A percentile compares a stretch with the other conserved stretches of the same genome.
These are phyloP conservation scores for Sarcophaga rosellei DNA, from an alignment of 2,888 invertebrate species.

Conservation along the genomic window DNA sequence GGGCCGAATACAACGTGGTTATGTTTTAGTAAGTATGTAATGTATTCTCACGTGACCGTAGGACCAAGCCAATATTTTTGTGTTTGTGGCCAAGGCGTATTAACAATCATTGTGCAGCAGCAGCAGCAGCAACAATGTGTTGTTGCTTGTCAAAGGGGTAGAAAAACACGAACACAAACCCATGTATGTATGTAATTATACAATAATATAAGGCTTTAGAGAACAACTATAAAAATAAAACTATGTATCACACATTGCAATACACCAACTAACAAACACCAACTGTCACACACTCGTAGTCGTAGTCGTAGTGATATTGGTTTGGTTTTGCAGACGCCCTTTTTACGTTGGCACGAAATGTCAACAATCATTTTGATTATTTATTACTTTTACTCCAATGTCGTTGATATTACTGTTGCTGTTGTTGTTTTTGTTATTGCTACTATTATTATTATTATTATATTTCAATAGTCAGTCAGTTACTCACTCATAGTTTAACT, in stretches of 20 bases:
- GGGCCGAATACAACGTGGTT: neutral
- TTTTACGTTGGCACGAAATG: constrained; percentile 69
- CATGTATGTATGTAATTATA: constrained; percentile 14
- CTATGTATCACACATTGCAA: neutral
- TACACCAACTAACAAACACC: neutral
- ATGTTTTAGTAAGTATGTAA: neutral
- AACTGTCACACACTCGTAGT: neutral
- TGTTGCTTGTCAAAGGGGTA: constrained; percentile 49
- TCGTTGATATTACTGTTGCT: neutral
- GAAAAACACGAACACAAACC: constrained; percentile 33
- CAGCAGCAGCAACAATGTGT: constrained; percentile 44
- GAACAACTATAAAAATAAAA: constrained; percentile 16
- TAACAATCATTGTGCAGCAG: constrained; percentile 21
- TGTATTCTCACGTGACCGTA: constrained; percentile 48
- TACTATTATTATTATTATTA: neutral
- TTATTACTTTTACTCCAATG: constrained; percentile 66
- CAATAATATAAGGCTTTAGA: constrained; percentile 17
- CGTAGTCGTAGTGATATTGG: neutral
- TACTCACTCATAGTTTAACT: neutral
- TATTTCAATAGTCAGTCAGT: neutral
- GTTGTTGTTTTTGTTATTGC: neutral
- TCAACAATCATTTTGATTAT: constrained; percentile 69
- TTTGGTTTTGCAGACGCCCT: constrained; percentile 38
- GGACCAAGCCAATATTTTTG: constrained; percentile 27
- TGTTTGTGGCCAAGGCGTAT: constrained; percentile 47